Conservation (phyloP, 1,140 invertebrate genomes). For the Campoletis sonorensis region DNA sequence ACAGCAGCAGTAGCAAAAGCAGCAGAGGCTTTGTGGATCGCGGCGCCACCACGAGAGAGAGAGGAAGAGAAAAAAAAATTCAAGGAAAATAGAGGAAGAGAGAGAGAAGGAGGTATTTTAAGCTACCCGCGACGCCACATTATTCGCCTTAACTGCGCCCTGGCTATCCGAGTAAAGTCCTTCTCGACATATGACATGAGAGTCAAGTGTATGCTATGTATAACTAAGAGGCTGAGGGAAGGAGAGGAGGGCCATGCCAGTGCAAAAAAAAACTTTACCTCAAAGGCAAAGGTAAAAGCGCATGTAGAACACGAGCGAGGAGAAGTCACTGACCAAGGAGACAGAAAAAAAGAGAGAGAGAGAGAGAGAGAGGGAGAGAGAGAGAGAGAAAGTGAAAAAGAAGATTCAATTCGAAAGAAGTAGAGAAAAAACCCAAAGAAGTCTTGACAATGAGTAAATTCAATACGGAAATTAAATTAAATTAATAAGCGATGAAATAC, state of each 20-base stretch:
- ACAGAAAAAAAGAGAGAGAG: no score
- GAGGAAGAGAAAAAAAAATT: slow-evolving; percentile 22
- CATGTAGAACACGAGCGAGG: background rate
- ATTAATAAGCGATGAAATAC: background rate
- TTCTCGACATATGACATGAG: slow-evolving; percentile 17
- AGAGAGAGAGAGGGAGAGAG: background rate
- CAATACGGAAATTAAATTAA: background rate
- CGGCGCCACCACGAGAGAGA: slow-evolving; percentile 14
- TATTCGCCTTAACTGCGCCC: slow-evolving; percentile 33
- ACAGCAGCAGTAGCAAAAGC: slow-evolving; percentile 26
- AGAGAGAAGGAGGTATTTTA: slow-evolving; percentile 44
- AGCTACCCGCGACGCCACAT: slow-evolving; percentile 42
- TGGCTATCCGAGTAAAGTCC: slow-evolving; percentile 22
- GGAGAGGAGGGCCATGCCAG: background rate
- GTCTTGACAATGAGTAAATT: no score
- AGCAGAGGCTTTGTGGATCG: slow-evolving; percentile 11
- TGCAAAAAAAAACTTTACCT: background rate
- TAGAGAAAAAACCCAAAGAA: no score
- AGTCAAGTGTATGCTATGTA: slow-evolving; percentile 22
- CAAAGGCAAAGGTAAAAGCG: slow-evolving; percentile 2
- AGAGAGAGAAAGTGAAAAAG: background rate
- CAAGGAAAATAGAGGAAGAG: background rate
- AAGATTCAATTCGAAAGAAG: no score
- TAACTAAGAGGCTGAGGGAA: background rate
- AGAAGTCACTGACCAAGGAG: background rate